These are phyloP conservation scores for Vanessa atalanta DNA, from an alignment of 1,140 invertebrate species.

Conservation along the genomic window DNA sequence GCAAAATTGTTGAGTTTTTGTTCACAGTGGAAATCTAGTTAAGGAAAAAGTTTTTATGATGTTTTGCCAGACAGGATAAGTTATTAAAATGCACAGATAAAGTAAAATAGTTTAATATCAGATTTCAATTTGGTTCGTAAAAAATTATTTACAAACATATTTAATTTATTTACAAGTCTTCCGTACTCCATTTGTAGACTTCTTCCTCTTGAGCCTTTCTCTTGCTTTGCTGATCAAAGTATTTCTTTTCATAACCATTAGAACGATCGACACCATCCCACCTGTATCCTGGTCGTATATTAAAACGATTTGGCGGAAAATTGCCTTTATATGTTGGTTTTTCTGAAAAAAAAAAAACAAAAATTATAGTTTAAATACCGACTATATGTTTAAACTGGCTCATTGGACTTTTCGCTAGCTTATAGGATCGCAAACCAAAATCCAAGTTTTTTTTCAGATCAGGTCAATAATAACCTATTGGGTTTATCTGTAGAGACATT, in stretches of 20 bases:
- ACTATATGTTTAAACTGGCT: not conserved
- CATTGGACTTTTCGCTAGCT: no score
- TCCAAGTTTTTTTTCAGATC: no score
- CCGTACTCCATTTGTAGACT: conserved; percentile 96
- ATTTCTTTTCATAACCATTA: conserved; percentile 97
- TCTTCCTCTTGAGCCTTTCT: conserved; percentile 90
- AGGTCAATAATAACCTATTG: no score
- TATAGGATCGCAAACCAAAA: no score
- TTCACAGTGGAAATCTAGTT: no score
- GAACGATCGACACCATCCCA: conserved; percentile 99
- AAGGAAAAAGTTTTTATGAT: no score
- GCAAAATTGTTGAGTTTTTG: no score
- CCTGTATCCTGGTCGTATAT: conserved; percentile 94
- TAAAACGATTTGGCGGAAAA: conserved; percentile 94
- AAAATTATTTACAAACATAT: not conserved
- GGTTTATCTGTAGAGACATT: no score
- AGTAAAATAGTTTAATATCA: conserved; percentile 4
- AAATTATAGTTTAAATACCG: not conserved
- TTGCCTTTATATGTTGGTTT: conserved; percentile 90
- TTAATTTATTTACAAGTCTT: conserved; percentile 90
- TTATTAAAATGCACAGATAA: not conserved
- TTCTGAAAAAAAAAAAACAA: conserved; percentile 74
- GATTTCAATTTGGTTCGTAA: not conserved
- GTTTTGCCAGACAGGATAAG: no score
- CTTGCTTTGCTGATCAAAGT: conserved; percentile 89